phyloP scores from a whole-genome alignment of 2,888 invertebrate species.

The Steinernema hermaphroditum region DNA sequence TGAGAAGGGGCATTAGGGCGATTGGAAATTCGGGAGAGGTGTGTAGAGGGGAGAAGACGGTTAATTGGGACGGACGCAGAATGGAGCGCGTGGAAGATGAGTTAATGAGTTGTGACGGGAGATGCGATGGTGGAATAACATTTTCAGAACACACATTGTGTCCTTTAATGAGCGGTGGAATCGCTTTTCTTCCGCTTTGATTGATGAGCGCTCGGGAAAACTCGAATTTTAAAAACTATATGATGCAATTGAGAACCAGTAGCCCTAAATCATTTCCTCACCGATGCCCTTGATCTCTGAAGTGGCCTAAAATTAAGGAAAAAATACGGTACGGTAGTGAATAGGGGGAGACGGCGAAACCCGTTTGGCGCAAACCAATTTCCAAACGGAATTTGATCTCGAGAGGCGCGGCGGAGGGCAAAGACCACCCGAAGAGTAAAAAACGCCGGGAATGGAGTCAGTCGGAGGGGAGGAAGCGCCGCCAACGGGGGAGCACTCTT shows the following conservation, averaged over 20 bases:
- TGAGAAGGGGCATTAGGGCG: neutral
- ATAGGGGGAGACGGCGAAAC: neutral
- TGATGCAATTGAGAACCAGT: too few relatives aligned
- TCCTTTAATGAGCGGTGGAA: too few relatives aligned
- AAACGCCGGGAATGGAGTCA: constrained; percentile 8
- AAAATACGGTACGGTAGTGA: neutral
- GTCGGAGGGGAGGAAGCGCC: neutral
- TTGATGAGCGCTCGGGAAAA: too few relatives aligned
- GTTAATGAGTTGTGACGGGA: neutral
- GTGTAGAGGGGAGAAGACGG: neutral
- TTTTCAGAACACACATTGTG: too few relatives aligned
- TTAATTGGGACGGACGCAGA: neutral
- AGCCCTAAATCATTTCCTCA: neutral
- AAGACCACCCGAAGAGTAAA: constrained; percentile 25
- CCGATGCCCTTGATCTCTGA: constrained; percentile 9
- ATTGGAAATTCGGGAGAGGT: neutral
- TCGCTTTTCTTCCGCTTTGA: too few relatives aligned
- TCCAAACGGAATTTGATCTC: constrained; percentile 22
- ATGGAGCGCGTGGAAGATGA: neutral
- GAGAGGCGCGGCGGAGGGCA: neutral
- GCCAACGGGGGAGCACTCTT: neutral
- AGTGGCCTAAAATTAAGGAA: neutral
- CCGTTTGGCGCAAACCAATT: constrained; percentile 17
- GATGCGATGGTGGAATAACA: neutral
- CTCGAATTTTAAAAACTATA: too few relatives aligned